These are phyloP conservation scores for Strix uralensis DNA, from an alignment of 2,113 vertebrate species.

Conservation along the genomic window DNA sequence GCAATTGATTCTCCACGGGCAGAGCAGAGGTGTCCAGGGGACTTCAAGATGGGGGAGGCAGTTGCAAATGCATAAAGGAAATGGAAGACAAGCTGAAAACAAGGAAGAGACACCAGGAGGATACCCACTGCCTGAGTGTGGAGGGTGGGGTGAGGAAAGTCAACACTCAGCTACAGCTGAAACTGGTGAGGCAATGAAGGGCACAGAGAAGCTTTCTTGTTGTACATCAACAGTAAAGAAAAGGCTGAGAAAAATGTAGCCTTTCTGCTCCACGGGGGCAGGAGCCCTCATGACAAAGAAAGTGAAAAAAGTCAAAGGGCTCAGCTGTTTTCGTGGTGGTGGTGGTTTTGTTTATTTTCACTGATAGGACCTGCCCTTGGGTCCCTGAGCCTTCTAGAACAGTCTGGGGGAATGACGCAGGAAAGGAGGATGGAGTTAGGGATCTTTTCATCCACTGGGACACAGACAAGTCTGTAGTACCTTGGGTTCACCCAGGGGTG, in stretches of 20 bases:
- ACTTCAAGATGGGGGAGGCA: not conserved
- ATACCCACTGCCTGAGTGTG: not conserved
- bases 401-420: not conserved
- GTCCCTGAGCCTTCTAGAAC: not conserved
- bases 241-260: not conserved
- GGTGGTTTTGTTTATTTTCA: not conserved
- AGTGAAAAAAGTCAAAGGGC: not conserved
- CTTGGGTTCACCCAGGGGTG: not conserved
- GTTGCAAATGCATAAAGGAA: not conserved
- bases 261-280: not conserved
- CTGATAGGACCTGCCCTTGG: not conserved
- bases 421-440: not conserved
- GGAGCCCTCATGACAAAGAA: not conserved
- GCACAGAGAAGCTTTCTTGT: not conserved
- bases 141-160: not conserved
- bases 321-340: not conserved
- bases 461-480: not conserved
- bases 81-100: not conserved
- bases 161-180: not conserved
- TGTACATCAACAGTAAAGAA: not conserved
- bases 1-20: not conserved
- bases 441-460: not conserved
- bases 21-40: not conserved
- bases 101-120: not conserved
- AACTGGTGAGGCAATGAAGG: not conserved